phyloP scores from a whole-genome alignment of 2,113 vertebrate genomes.

The Takifugu bimaculatus region DNA sequence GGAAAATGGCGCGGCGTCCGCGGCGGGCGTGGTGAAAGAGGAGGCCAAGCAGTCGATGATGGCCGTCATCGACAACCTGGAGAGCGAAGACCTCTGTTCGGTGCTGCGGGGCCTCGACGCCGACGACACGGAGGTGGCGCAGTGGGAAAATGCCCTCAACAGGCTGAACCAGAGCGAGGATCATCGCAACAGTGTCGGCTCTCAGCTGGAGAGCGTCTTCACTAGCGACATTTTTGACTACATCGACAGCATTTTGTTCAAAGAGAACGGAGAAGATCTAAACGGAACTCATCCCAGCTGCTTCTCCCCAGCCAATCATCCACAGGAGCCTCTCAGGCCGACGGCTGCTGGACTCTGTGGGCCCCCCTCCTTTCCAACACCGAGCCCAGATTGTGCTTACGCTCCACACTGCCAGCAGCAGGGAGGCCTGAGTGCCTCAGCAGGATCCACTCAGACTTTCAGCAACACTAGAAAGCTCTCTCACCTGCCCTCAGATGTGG shows the following conservation, averaged over 20 bases:
- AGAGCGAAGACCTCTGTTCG: conserved; percentile 17
- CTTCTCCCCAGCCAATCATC: neutral
- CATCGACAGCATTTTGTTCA: conserved; percentile 59
- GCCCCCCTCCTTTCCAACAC: conserved; percentile 10
- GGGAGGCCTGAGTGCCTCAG: neutral
- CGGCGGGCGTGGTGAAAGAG: neutral
- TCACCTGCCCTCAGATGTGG: conserved; percentile 35
- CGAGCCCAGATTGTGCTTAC: neutral
- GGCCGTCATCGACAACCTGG: conserved; percentile 60
- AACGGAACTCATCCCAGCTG: conserved; percentile 9
- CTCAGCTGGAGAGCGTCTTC: conserved; percentile 44
- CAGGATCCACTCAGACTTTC: neutral
- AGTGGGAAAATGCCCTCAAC: conserved; percentile 69
- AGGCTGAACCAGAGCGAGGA: conserved; percentile 35
- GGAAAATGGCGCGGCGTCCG: rapidly evolving
- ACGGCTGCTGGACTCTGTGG: conserved; percentile 4
- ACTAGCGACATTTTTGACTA: conserved; percentile 51
- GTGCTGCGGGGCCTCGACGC: conserved; percentile 39
- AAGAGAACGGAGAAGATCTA: conserved; percentile 31
- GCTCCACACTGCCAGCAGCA: conserved; percentile 1
- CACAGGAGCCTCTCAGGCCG: neutral
- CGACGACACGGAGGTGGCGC: conserved; percentile 31
- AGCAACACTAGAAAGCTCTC: conserved; percentile 21
- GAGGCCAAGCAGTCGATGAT: conserved; percentile 54
- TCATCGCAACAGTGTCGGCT: neutral